Base-by-base conservation (phyloP, 2,888 invertebrate genomes). In the Ditula angustiorana region DNA sequence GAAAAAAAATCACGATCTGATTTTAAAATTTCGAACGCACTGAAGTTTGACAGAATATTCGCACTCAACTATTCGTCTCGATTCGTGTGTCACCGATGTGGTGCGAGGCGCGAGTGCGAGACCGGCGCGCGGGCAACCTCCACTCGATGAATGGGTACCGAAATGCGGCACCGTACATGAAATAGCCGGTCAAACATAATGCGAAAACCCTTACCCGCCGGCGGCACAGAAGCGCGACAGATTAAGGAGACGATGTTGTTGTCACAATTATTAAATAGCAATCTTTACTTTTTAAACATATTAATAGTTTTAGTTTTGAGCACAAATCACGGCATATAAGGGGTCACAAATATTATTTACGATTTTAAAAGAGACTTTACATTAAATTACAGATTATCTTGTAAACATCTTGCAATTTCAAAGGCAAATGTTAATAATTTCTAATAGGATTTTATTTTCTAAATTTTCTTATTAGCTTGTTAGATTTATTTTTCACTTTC, bases 71-170 rank as follows among this genome's bases (percentile, higher is more conserved):
- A 73, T 74, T 75, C 74, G 74, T 70, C 71, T 79, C 66, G 66
- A 72, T 66, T 58, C 82, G 86, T 82, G 83, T 85, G 85, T 86
- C 85, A 82, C 85, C 81, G 85, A 67, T 75, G 85, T 81, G 79
- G 80, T 76, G 77, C 78, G 86, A 83, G 83, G 82, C 81, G 85
- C 85, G 85, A 83, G 84, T 83, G 83, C 82, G 85, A 82, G 86
- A 86, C 88, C 75, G 89, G 87, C 91, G 90, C 93, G 89, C 90
- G 92, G 82, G 90, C 89, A 91, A 88, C 90, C 90, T 90, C 82
- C 87, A 79, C 83, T 82, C 87, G 88, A 87, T 92, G 93, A 94
- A 93, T 93, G 93, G 88, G 81, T 88, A 81, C 92, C 92, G 79
- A 93, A 92, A 91, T 88, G 90, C 88, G 86, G 89, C 86, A 86